Evolutionary conservation across 2,113 vertebrate genomes (phyloP).

Genomic region (Onychorhynchus coronatus): DNA sequence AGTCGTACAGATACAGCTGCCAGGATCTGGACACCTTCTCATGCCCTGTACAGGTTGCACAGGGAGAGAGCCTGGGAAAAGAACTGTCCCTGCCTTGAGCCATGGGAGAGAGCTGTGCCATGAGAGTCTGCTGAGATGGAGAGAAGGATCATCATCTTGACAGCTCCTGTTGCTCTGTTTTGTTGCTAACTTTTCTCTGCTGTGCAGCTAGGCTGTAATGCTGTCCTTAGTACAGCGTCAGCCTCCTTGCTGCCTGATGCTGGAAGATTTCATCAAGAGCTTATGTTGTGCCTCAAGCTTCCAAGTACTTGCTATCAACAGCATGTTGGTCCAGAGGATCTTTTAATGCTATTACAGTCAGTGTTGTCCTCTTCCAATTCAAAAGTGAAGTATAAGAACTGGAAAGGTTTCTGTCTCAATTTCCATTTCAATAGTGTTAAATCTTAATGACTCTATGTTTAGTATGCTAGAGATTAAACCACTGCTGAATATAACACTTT

Average conservation of each 20-base stretch:
- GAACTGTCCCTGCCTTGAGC: neutral
- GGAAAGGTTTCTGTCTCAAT: constrained; percentile 31
- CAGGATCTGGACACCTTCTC: constrained; percentile 13
- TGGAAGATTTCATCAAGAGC: constrained; percentile 3
- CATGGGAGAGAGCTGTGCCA: neutral
- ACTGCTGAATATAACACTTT: constrained; percentile 20
- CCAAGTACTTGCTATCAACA: neutral
- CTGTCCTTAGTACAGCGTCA: neutral
- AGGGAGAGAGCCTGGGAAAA: neutral
- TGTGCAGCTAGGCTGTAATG: neutral
- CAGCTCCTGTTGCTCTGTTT: neutral
- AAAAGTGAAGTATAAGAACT: constrained; percentile 13
- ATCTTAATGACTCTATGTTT: neutral
- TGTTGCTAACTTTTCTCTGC: neutral
- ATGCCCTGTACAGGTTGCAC: neutral
- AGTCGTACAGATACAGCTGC: neutral
- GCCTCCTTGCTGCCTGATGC: neutral
- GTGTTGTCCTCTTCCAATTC: constrained; percentile 9
- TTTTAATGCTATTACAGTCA: neutral
- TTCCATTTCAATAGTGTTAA: constrained; percentile 17
- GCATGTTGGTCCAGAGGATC: neutral
- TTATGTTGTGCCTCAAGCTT: neutral
- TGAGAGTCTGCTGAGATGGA: neutral
- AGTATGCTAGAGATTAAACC: constrained; percentile 33
- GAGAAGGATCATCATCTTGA: neutral